Percentiles rank a stretch among this genome's conserved stretches.
phyloP scores from a whole-genome alignment of 2,113 vertebrate species.

The Limnothrissa miodon region DNA sequence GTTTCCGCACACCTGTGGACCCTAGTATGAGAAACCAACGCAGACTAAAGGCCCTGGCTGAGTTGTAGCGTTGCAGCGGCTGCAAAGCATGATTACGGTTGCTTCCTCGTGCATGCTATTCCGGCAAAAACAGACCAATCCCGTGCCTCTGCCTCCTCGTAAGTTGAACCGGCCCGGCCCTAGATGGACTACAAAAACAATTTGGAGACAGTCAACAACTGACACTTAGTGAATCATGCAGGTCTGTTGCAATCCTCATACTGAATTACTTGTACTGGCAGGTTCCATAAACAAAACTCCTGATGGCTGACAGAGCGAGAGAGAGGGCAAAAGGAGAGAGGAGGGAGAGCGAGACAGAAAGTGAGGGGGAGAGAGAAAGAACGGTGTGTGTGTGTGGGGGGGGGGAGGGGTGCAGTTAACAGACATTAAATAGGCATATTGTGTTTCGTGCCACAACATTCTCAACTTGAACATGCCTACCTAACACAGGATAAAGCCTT shows the following conservation, averaged over 20 bases:
- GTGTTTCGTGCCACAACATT: neutral
- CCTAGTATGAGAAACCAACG: too few species aligned
- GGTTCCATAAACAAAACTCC: constrained; percentile 19
- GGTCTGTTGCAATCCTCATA: constrained; percentile 20
- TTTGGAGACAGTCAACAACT: constrained; percentile 10
- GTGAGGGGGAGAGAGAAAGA: neutral
- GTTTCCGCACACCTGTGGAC: too few species aligned
- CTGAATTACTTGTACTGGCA: constrained; percentile 31
- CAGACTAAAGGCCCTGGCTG: neutral
- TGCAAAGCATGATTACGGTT: neutral
- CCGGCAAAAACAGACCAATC: neutral
- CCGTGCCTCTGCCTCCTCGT: neutral
- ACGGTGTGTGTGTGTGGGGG: neutral
- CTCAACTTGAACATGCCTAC: neutral
- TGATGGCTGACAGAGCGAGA: neutral
- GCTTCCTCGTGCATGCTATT: neutral
- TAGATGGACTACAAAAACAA: constrained; percentile 16
- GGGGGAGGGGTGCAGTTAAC: neutral
- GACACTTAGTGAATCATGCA: constrained; percentile 24
- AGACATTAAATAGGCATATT: neutral
- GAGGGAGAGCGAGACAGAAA: neutral
- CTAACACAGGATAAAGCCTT: neutral
- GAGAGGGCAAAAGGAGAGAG: neutral
- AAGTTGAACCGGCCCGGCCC: neutral
- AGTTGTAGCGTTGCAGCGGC: neutral